Base-by-base conservation (phyloP, 2,888 invertebrate genomes). In the Oxycera nigricornis region DNA sequence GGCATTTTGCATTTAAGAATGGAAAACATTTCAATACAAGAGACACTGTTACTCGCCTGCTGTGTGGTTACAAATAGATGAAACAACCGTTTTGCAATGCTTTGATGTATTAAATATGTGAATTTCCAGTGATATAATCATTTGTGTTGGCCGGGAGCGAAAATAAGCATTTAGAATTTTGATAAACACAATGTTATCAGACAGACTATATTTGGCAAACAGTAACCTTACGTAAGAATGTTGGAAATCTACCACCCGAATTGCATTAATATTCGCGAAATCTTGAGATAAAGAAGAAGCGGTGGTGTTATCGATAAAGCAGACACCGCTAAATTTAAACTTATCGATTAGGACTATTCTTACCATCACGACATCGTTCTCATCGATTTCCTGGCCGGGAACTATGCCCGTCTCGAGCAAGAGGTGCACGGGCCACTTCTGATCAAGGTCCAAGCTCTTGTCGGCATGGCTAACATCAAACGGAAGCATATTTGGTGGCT, bases 401-500 rank as follows among this genome's bases (percentile, higher is more conserved):
- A 82, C 79, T n/a, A 82, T 80, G 52, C 82, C 82, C 7, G 83
- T 81, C 78, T 86, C 86, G 20, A 86, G 73, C 14, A 86, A 79
- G 75, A 85, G 78, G 78, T 84, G 80, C 73, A 84, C 77, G 39
- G 80, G 77, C 9, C 80, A 78, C 14, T 78, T 73, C 35, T 77
- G 78, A 20, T 81, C 78, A 59, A 78, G 35, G 62, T 55, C 77
- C 76, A 75, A 78, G 74, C 78, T 79, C 20, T 78, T 76, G 30
- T 75, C 52, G 9, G 26, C 50, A 52, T 11, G 31, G 72, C 39
- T 76, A 75, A 82, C 81, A 35, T 81, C 82, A 75, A 85, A 84
- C n/a, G 85, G 84, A 62, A 83, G 84, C 76, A 85, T 81, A 75
- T 83, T 83, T 6, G 82, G 82, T 74, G 85, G 83, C 76, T 83